A percentile compares a stretch with the other conserved stretches of the same genome.
Evolutionary conservation across 2,113 vertebrate species (phyloP).

Genomic region (Lasiurus cinereus): DNA sequence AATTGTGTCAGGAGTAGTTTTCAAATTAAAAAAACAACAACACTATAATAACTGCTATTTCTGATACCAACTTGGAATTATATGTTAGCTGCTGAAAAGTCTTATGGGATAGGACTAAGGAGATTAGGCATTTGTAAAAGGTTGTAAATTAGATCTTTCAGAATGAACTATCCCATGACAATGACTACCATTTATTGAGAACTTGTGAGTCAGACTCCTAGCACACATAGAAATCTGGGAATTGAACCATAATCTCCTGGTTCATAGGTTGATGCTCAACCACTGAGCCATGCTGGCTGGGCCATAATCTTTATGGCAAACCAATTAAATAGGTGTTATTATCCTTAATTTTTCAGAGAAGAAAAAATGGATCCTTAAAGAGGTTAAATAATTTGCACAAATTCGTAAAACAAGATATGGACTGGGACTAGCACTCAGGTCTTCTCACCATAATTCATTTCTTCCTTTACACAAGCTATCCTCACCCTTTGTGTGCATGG

Average conservation of each 20-base stretch:
- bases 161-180: neutral
- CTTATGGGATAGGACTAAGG: neutral
- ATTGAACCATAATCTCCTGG: no score
- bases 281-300: no score
- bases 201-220: neutral
- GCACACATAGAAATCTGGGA: neutral
- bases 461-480: neutral
- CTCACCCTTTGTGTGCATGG: neutral
- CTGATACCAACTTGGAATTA: neutral
- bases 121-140: neutral
- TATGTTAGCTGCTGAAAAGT: neutral
- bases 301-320: neutral
- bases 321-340: neutral
- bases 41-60: constrained; percentile 35
- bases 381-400: neutral
- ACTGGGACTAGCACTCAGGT: neutral
- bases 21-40: constrained; percentile 4
- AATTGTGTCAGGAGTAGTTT: constrained; percentile 53
- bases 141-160: neutral
- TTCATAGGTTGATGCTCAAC: no score
- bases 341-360: constrained; percentile 7
- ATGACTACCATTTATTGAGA: neutral
- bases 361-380: constrained; percentile 6
- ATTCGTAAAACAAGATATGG: neutral
- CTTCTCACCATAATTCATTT: neutral